Evolutionary conservation across 2,888 invertebrate genomes (phyloP).

Genomic region (Mythimna vitellina): DNA sequence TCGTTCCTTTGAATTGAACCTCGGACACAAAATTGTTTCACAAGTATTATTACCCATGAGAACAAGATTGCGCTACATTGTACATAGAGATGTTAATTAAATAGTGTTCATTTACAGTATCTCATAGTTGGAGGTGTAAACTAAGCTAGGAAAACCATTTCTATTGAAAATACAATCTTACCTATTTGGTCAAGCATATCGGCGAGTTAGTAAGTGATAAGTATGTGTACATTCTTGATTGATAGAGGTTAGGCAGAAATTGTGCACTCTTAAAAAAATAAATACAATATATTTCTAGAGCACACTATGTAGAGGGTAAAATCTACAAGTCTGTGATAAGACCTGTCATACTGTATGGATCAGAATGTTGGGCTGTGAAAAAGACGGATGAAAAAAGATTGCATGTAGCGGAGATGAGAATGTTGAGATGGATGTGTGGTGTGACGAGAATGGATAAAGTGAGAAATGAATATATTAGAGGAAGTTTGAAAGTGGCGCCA

Average conservation of each 20-base stretch:
- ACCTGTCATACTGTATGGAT: too few species aligned
- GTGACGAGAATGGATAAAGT: too few species aligned
- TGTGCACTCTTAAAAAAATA: slow-evolving; percentile 30
- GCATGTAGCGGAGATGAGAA: too few species aligned
- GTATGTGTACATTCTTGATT: background rate
- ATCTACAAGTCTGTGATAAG: too few species aligned
- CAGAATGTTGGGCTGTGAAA: too few species aligned
- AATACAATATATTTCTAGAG: slow-evolving; percentile 33
- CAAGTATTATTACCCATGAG: slow-evolving; percentile 71
- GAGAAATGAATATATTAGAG: too few species aligned
- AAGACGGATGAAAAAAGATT: too few species aligned
- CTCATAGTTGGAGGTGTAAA: slow-evolving; percentile 28
- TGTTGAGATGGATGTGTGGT: too few species aligned
- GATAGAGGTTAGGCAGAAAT: background rate
- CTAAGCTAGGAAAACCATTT: slow-evolving; percentile 6
- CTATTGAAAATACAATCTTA: background rate
- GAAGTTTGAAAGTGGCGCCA: too few species aligned
- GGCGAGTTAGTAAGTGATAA: background rate
- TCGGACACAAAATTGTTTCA: slow-evolving; percentile 73
- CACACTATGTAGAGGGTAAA: slow-evolving; percentile 18
- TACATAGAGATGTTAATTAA: slow-evolving; percentile 47
- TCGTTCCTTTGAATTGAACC: slow-evolving; percentile 74
- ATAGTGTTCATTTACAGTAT: slow-evolving; percentile 45
- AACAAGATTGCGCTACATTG: slow-evolving; percentile 59
- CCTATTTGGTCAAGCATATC: background rate